Conservation (phyloP, 2,113 vertebrate species). For the Menidia beryllina region DNA sequence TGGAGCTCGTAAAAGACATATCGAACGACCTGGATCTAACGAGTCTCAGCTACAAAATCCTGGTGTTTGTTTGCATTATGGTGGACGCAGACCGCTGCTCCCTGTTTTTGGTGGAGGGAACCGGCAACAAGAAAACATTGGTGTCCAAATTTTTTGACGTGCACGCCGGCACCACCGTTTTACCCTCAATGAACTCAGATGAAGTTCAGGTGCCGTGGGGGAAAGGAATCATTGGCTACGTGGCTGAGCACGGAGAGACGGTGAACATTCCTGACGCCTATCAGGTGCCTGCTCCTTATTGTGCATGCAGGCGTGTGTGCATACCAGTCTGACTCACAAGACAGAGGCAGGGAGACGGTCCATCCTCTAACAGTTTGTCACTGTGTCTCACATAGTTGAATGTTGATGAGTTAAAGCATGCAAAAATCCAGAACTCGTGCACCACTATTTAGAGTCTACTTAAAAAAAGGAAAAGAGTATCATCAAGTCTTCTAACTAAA, state of each 20-base stretch:
- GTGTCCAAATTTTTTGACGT: constrained; percentile 99
- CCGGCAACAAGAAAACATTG: constrained; percentile 92
- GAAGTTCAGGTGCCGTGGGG: constrained; percentile 99
- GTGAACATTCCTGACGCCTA: constrained; percentile 98
- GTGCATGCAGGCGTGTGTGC: constrained; percentile 39
- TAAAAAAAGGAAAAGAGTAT: background rate
- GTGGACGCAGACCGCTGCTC: constrained; percentile 96
- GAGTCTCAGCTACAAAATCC: constrained; percentile 96
- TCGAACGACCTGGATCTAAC: constrained; percentile 97
- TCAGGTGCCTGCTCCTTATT: constrained; percentile 86
- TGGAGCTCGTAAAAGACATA: constrained; percentile 98
- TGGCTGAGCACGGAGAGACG: constrained; percentile 95
- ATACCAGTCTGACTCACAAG: constrained; percentile 46
- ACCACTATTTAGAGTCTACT: background rate
- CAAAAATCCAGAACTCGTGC: background rate
- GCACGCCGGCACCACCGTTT: constrained; percentile 92
- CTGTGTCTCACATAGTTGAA: constrained; percentile 19
- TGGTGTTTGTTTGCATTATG: constrained; percentile 97
- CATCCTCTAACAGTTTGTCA: constrained; percentile 13
- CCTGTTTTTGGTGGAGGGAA: constrained; percentile 93
- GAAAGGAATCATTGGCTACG: constrained; percentile 97
- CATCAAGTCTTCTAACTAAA: background rate
- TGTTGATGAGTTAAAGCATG: constrained; percentile 16
- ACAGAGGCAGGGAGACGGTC: constrained; percentile 11
- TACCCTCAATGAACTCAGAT: constrained; percentile 91